These are phyloP conservation scores for Pelobates cultripes DNA, from an alignment of 2,797 vertebrate genomes.

Conservation along the genomic window DNA sequence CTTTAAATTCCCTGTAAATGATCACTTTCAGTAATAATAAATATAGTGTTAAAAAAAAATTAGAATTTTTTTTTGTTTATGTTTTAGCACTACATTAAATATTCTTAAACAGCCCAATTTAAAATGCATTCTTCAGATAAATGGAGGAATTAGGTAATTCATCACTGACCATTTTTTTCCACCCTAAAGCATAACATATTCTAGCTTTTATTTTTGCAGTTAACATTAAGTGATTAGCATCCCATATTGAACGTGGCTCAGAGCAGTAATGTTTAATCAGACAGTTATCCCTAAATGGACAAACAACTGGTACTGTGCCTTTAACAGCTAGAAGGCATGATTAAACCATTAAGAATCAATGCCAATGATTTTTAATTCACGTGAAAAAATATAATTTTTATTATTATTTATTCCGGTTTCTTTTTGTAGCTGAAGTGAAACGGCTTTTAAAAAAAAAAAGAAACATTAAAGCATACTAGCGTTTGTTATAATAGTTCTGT, in stretches of 20 bases:
- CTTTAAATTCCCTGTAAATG: too few relatives aligned
- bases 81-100: background rate
- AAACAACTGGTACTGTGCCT: constrained; percentile 19
- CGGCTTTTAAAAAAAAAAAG: constrained; percentile 6
- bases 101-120: background rate
- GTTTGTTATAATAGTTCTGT: constrained; percentile 8
- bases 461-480: constrained; percentile 1
- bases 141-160: constrained; percentile 6
- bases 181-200: constrained; percentile 42
- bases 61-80: background rate
- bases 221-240: constrained; percentile 50
- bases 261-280: constrained; percentile 49
- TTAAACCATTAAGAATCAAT: constrained; percentile 1
- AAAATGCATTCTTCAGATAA: constrained; percentile 26
- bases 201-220: constrained; percentile 23
- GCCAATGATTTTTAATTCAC: background rate
- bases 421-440: background rate
- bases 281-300: constrained; percentile 52
- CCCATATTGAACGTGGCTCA: constrained; percentile 34
- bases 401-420: too few relatives aligned
- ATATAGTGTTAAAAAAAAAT: too few relatives aligned
- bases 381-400: background rate
- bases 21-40: too few relatives aligned
- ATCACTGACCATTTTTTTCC: constrained; percentile 17
- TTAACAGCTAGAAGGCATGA: constrained; percentile 40